phyloP scores from a whole-genome alignment of 2,888 invertebrate species.

The Cantharis flavilabris region DNA sequence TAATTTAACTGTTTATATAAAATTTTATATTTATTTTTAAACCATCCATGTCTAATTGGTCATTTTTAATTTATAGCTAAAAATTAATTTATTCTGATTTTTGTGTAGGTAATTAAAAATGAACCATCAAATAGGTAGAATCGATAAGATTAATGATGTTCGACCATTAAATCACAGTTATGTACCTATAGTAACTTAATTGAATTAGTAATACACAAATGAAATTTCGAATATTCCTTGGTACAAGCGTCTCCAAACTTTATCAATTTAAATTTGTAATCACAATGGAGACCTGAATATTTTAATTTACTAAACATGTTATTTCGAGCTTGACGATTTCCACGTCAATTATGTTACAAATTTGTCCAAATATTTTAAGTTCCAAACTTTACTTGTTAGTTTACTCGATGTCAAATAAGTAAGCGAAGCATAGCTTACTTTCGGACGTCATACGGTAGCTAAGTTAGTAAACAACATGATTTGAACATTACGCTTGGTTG shows the following conservation, averaged over 20 bases:
- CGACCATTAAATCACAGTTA: background rate
- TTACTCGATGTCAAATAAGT: background rate
- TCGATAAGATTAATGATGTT: background rate
- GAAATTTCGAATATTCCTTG: background rate
- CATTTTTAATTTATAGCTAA: background rate
- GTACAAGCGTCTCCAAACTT: background rate
- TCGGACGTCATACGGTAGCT: background rate
- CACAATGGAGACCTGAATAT: background rate
- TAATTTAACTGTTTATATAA: background rate
- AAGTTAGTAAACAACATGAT: background rate
- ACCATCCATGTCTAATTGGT: background rate
- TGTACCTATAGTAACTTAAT: background rate
- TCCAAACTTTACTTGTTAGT: background rate
- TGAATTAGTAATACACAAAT: background rate
- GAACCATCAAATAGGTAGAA: background rate
- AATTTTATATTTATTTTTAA: background rate
- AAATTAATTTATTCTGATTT: background rate
- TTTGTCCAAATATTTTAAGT: background rate
- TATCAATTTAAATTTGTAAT: background rate
- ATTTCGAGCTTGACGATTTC: background rate
- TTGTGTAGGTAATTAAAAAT: background rate
- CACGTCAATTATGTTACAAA: background rate
- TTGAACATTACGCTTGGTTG: background rate
- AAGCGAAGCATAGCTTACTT: background rate
- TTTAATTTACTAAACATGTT: background rate